Conservation (phyloP, 2,113 vertebrate species). For the Xiphorhynchus elegans region DNA sequence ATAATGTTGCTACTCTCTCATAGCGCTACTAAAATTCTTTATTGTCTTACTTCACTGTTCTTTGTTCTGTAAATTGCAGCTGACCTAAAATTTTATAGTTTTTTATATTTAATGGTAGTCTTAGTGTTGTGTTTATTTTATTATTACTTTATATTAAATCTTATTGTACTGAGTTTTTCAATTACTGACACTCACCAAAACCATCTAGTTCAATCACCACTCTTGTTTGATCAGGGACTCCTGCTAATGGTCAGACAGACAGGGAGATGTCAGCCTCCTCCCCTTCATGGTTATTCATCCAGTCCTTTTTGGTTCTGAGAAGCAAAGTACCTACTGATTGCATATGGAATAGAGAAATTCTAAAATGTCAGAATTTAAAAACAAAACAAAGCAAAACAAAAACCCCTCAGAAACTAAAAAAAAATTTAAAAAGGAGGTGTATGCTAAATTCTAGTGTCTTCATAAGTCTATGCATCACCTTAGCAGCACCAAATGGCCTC, state of each 20-base stretch:
- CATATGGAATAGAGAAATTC: neutral
- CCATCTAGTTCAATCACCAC: neutral
- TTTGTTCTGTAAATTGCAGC: neutral
- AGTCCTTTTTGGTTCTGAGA: neutral
- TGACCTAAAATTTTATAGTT: neutral
- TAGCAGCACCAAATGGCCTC: neutral
- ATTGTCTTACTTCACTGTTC: neutral
- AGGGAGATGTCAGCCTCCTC: neutral
- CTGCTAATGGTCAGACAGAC: neutral
- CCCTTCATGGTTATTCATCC: neutral
- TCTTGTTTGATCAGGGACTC: neutral
- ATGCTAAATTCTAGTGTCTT: neutral
- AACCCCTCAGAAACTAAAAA: neutral
- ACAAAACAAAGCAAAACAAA: neutral
- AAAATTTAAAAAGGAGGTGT: neutral
- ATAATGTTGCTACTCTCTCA: neutral
- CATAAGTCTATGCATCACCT: neutral
- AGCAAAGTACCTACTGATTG: neutral
- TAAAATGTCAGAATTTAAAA: neutral
- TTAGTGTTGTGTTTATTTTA: conserved; percentile 43
- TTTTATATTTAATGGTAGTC: neutral
- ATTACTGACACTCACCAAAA: neutral
- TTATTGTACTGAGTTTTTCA: neutral
- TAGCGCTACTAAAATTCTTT: conserved; percentile 26
- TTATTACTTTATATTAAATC: conserved; percentile 2